phyloP scores from a whole-genome alignment of 1,140 invertebrate genomes.

The Hyles vespertilio region DNA sequence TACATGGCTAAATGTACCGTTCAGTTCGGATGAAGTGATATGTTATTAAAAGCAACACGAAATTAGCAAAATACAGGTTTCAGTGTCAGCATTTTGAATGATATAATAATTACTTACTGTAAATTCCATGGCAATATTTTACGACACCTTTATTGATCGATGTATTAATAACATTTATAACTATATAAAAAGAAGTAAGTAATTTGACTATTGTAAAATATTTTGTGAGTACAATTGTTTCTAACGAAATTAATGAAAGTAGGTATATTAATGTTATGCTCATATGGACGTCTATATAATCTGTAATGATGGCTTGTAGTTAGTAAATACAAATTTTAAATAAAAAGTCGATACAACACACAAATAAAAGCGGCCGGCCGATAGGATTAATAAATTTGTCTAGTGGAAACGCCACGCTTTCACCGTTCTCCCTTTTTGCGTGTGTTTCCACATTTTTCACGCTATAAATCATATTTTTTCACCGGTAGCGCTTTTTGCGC shows the following conservation, averaged over 20 bases:
- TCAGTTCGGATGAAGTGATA: no score
- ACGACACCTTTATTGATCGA: no score
- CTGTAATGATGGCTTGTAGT: not conserved
- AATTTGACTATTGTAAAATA: no score
- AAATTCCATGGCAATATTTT: no score
- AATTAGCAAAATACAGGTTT: conserved; percentile 1
- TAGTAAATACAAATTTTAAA: conserved; percentile 7
- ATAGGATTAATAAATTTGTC: conserved; percentile 72
- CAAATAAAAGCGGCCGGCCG: conserved; percentile 41
- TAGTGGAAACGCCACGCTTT: conserved; percentile 65
- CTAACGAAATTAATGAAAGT: no score
- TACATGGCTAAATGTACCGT: no score
- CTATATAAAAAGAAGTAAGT: no score
- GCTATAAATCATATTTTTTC: conserved; percentile 77
- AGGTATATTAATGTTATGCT: no score
- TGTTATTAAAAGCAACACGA: not conserved
- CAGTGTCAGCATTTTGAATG: not conserved
- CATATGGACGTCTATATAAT: no score
- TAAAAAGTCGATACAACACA: conserved; percentile 31
- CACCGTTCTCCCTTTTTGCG: conserved; percentile 66
- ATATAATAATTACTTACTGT: no score
- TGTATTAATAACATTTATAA: no score
- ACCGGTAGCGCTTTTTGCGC: conserved; percentile 68
- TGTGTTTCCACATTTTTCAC: conserved; percentile 76
- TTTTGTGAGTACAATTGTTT: no score